These are phyloP conservation scores for Criorhina ranunculi DNA, from an alignment of 2,888 invertebrate species.

Conservation along the genomic window DNA sequence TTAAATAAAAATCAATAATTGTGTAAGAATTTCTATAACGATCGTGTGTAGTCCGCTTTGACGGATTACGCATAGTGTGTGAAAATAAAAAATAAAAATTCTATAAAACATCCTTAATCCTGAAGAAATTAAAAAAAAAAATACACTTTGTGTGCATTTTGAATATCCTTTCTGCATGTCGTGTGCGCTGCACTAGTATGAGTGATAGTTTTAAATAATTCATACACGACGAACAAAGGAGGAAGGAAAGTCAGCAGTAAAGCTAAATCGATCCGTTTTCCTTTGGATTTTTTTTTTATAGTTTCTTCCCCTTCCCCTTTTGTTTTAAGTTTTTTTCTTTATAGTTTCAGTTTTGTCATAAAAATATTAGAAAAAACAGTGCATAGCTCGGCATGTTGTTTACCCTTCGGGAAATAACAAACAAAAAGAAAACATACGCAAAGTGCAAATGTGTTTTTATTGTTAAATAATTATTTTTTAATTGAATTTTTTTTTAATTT, in stretches of 20 bases:
- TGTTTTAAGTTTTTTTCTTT: conserved; percentile 28
- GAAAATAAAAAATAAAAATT: background rate
- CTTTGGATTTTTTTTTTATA: conserved; percentile 29
- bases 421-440: conserved; percentile 9
- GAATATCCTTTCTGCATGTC: conserved; percentile 4
- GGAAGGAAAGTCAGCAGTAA: conserved; percentile 49
- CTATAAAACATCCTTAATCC: conserved; percentile 6
- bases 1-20: conserved; percentile 22
- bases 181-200: conserved; percentile 32
- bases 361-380: conserved; percentile 7
- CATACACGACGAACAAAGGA: conserved; percentile 51
- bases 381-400: conserved; percentile 39
- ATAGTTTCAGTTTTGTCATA: conserved; percentile 1
- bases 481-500: conserved; percentile 32
- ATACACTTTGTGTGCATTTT: conserved; percentile 17
- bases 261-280: conserved; percentile 67
- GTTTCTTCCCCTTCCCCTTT: conserved; percentile 23
- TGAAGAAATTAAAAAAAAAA: conserved; percentile 12
- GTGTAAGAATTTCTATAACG: conserved; percentile 4
- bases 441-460: conserved; percentile 37
- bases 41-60: conserved; percentile 10
- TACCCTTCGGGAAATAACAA: conserved; percentile 27
- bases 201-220: conserved; percentile 70
- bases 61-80: conserved; percentile 33
- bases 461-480: conserved; percentile 24